phyloP scores from a whole-genome alignment of 2,888 invertebrate species.

The Patella depressa region DNA sequence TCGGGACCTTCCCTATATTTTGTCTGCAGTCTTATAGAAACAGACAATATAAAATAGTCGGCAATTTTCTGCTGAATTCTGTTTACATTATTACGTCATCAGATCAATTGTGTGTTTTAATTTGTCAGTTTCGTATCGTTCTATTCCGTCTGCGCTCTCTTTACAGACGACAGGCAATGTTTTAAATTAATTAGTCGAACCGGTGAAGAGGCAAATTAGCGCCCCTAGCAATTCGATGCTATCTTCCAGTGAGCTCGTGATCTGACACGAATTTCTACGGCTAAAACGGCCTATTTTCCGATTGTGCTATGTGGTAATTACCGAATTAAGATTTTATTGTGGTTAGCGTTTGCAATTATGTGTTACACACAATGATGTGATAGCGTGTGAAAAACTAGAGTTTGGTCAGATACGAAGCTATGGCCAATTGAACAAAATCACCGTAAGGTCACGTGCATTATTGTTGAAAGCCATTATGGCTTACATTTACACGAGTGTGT shows the following conservation, averaged over 20 bases:
- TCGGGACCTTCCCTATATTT: background rate
- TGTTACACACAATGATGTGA: slow-evolving; percentile 9
- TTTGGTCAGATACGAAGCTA: background rate
- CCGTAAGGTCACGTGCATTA: too few relatives aligned
- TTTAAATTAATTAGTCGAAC: background rate
- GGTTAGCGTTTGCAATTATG: slow-evolving; percentile 8
- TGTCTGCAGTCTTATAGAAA: background rate
- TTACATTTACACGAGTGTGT: too few relatives aligned
- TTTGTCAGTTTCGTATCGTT: slow-evolving; percentile 1
- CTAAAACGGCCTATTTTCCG: slow-evolving; percentile 9
- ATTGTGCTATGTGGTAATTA: background rate
- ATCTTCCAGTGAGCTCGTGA: background rate
- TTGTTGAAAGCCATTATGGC: too few relatives aligned
- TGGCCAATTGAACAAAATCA: too few relatives aligned
- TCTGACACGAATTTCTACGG: slow-evolving; percentile 5
- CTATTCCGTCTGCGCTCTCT: background rate
- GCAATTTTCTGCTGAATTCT: background rate
- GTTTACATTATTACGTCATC: background rate
- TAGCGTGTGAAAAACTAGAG: slow-evolving; percentile 2
- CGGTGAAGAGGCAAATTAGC: slow-evolving; percentile 9
- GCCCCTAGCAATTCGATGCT: slow-evolving; percentile 7
- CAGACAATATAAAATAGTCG: slow-evolving; percentile 3
- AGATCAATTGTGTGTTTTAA: background rate
- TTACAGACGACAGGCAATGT: slow-evolving; percentile 1
- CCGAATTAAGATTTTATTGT: slow-evolving; percentile 12